These are phyloP conservation scores for Alectura lathami DNA, from an alignment of 2,113 vertebrate species.

Conservation along the genomic window DNA sequence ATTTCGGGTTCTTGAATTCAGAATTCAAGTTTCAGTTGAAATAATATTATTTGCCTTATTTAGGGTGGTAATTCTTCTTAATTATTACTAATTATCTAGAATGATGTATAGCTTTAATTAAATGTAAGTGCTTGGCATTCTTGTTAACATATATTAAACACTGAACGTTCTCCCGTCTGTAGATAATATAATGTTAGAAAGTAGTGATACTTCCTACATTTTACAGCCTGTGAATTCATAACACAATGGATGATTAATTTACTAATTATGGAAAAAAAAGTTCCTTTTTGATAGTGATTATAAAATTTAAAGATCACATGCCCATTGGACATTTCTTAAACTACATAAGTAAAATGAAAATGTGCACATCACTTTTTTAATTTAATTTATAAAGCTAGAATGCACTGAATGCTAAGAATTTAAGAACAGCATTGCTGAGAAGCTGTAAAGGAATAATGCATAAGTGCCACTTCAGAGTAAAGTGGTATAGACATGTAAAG, in stretches of 20 bases:
- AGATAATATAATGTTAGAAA: neutral
- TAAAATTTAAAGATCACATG: neutral
- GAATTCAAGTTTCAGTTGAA: conserved; percentile 64
- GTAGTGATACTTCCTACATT: neutral
- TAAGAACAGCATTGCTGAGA: conserved; percentile 49
- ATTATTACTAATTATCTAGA: conserved; percentile 79
- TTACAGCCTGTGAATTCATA: neutral
- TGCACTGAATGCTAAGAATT: conserved; percentile 27
- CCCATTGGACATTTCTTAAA: neutral
- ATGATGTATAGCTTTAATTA: conserved; percentile 79
- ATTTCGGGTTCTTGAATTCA: conserved; percentile 69
- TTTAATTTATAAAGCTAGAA: conserved; percentile 10
- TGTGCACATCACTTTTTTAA: neutral
- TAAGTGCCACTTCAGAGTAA: conserved; percentile 76
- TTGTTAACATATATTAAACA: conserved; percentile 68
- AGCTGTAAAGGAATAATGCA: conserved; percentile 57
- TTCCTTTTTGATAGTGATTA: conserved; percentile 12
- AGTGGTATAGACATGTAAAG: conserved; percentile 74
- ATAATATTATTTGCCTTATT: conserved; percentile 69
- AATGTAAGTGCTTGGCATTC: conserved; percentile 56
- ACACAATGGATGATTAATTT: neutral
- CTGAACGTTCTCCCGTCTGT: neutral
- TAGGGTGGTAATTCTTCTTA: conserved; percentile 72
- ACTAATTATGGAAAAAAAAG: neutral
- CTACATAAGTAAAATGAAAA: conserved; percentile 34